These are phyloP conservation scores for Calliphora vomitoria DNA, from an alignment of 2,888 invertebrate species.

Conservation along the genomic window DNA sequence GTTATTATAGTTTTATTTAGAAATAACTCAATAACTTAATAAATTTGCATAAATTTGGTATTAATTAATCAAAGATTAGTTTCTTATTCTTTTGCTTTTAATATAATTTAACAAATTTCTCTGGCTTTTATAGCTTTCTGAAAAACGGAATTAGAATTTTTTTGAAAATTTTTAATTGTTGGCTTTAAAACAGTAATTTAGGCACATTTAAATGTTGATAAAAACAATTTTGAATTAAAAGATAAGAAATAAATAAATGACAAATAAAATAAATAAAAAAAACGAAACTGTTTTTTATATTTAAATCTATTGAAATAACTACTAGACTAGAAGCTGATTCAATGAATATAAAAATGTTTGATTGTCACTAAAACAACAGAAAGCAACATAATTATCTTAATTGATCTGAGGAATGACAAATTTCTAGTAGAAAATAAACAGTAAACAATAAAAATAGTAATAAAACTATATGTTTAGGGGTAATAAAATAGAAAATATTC, in stretches of 20 bases:
- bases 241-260: neutral
- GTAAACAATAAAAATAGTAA: slow-evolving; percentile 7
- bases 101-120: neutral
- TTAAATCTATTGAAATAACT: neutral
- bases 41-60: slow-evolving; percentile 9
- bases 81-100: neutral
- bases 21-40: neutral
- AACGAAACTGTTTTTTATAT: slow-evolving; percentile 6
- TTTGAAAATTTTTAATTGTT: neutral
- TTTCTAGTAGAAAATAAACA: slow-evolving; percentile 24
- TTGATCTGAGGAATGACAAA: slow-evolving; percentile 45
- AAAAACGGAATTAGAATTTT: too few species aligned
- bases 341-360: neutral
- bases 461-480: neutral
- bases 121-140: neutral
- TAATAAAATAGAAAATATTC: slow-evolving; percentile 14
- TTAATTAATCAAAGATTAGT: neutral
- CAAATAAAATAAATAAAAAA: too few species aligned
- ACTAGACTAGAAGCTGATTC: neutral
- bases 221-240: neutral
- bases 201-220: neutral
- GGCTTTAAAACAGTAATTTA: slow-evolving; percentile 1
- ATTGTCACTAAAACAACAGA: neutral
- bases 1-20: neutral
- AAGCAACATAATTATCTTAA: slow-evolving; percentile 43